Conservation (phyloP, 2,113 vertebrate genomes). For the Pelecanus crispus region DNA sequence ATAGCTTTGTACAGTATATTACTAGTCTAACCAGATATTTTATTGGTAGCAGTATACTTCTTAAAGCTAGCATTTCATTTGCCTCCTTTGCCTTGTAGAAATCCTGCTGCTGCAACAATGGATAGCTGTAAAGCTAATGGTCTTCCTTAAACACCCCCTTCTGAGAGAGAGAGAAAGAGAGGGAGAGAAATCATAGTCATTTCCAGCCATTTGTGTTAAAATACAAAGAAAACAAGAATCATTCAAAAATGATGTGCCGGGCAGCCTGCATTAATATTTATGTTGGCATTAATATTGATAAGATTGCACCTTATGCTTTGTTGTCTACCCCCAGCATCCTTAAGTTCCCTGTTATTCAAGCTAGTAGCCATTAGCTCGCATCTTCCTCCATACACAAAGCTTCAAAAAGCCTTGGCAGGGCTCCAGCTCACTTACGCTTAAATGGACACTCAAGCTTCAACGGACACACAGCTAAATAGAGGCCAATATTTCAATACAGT, state of each 20-base stretch:
- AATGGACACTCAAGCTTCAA: constrained; percentile 81
- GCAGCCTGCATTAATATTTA: constrained; percentile 78
- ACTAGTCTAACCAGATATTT: constrained; percentile 54
- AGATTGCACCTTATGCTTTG: constrained; percentile 59
- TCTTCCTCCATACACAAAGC: constrained; percentile 66
- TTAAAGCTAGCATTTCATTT: constrained; percentile 54
- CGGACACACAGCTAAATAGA: constrained; percentile 81
- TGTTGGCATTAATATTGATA: constrained; percentile 81
- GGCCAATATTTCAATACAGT: constrained; percentile 86
- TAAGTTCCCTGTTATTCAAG: constrained; percentile 66
- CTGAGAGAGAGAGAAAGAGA: background rate
- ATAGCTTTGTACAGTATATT: background rate
- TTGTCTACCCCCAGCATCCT: constrained; percentile 43
- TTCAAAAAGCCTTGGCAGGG: constrained; percentile 70
- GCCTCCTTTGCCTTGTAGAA: constrained; percentile 48
- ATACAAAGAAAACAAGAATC: constrained; percentile 68
- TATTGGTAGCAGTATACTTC: constrained; percentile 10
- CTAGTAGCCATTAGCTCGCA: constrained; percentile 67
- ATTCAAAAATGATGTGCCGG: constrained; percentile 49
- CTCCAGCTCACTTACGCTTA: constrained; percentile 83
- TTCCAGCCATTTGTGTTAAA: constrained; percentile 67
- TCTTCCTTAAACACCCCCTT: constrained; percentile 49
- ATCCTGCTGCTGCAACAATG: constrained; percentile 34
- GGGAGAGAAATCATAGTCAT: constrained; percentile 47
- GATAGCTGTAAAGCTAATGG: constrained; percentile 60